phyloP scores from a whole-genome alignment of 1,140 invertebrate species.

The Ostrea edulis region DNA sequence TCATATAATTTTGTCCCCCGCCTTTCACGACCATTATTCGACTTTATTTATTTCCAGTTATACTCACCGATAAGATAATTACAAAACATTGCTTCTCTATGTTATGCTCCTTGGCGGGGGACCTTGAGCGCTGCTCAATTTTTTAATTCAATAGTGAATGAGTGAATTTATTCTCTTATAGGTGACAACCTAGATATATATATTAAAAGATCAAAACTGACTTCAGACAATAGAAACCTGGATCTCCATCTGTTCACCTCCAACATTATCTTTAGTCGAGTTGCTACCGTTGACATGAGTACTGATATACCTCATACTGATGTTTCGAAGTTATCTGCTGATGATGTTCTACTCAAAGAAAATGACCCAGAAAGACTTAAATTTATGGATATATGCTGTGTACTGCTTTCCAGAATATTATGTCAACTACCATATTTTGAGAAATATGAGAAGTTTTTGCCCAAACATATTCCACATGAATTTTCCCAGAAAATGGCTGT shows the following conservation, averaged over 20 bases:
- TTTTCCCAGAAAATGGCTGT: conserved; percentile 7
- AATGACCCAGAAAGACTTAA: conserved; percentile 19
- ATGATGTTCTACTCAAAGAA: conserved; percentile 29
- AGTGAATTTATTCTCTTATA: background rate
- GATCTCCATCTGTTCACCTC: conserved; percentile 42
- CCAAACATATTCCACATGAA: conserved; percentile 25
- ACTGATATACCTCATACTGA: background rate
- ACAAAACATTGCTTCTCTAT: too few species aligned
- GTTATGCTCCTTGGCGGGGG: too few species aligned
- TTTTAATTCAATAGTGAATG: too few species aligned
- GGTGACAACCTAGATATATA: conserved; percentile 41
- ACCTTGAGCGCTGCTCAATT: too few species aligned
- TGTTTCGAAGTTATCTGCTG: conserved; percentile 13
- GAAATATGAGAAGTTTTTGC: conserved; percentile 21
- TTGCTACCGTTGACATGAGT: conserved; percentile 36
- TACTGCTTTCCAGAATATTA: background rate
- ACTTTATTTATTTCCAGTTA: too few species aligned
- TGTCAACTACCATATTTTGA: conserved; percentile 21
- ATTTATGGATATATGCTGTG: conserved; percentile 18
- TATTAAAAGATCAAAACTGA: conserved; percentile 32
- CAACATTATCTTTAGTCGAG: conserved; percentile 21
- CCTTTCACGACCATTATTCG: too few species aligned
- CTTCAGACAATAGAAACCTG: conserved; percentile 16
- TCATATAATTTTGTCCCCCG: background rate
- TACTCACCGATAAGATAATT: too few species aligned